Conservation (phyloP, 2,113 vertebrate genomes). For the Rhabdornis inornatus region DNA sequence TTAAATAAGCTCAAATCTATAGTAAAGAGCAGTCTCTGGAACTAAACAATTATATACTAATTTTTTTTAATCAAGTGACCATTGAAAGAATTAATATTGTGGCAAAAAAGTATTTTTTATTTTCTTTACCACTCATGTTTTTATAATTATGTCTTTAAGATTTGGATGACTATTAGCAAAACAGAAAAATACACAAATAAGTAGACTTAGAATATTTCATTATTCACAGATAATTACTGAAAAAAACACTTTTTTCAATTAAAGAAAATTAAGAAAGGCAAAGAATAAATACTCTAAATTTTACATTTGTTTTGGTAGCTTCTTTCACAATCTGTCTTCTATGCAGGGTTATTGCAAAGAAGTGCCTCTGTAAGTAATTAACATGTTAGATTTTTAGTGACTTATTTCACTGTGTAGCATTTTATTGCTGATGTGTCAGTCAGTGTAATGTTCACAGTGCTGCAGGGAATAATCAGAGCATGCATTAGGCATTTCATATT, state of each 20-base stretch:
- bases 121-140: background rate
- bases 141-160: background rate
- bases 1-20: slow-evolving; percentile 13
- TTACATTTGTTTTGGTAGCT: background rate
- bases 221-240: background rate
- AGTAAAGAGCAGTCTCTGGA: slow-evolving; percentile 8
- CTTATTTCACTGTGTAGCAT: slow-evolving; percentile 11
- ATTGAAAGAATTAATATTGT: slow-evolving; percentile 13
- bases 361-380: slow-evolving; percentile 47
- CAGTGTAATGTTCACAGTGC: slow-evolving; percentile 21
- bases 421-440: slow-evolving; percentile 43
- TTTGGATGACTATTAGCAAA: background rate
- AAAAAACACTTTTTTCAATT: background rate
- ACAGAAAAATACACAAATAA: background rate
- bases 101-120: slow-evolving; percentile 18
- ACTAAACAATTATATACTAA: slow-evolving; percentile 42
- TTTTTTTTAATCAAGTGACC: slow-evolving; percentile 19
- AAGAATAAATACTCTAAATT: background rate
- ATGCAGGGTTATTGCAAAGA: background rate
- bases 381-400: slow-evolving; percentile 34
- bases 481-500: slow-evolving; percentile 19
- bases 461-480: slow-evolving; percentile 28
- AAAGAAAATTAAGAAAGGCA: background rate
- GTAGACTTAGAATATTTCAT: background rate
- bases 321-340: slow-evolving; percentile 1